Percentiles rank a stretch among this genome's conserved stretches.
Evolutionary conservation across 2,888 invertebrate genomes (phyloP).

Genomic region (Ctenicera cuprea): DNA sequence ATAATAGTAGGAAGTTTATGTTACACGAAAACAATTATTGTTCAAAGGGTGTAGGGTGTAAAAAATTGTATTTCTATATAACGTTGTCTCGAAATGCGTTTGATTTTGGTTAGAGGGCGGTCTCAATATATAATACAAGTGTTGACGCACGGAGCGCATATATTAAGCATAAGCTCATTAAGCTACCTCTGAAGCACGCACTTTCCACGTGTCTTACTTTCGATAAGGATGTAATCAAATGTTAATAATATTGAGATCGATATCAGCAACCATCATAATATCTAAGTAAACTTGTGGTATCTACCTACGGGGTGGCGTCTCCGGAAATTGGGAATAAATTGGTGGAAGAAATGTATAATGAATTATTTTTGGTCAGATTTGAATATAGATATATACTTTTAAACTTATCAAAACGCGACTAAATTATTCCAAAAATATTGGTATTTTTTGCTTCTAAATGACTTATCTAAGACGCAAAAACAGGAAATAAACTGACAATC

Average conservation of each 20-base stretch:
- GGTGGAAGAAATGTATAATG: slow-evolving; percentile 63
- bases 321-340: slow-evolving; percentile 68
- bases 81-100: slow-evolving; percentile 7
- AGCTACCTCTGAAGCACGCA: slow-evolving; percentile 45
- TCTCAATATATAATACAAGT: slow-evolving; percentile 42
- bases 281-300: slow-evolving; percentile 27
- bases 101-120: slow-evolving; percentile 13
- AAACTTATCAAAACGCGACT: not conserved
- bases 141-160: slow-evolving; percentile 45
- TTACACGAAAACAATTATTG: no score
- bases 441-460: no score
- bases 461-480: not conserved
- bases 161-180: slow-evolving; percentile 50
- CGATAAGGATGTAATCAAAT: slow-evolving; percentile 56
- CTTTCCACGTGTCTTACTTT: slow-evolving; percentile 50
- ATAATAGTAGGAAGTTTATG: no score
- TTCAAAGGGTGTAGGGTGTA: not conserved
- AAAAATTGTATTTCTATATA: not conserved
- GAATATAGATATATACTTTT: slow-evolving; percentile 10
- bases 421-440: not conserved
- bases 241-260: slow-evolving; percentile 56
- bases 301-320: slow-evolving; percentile 42
- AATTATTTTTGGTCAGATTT: slow-evolving; percentile 19
- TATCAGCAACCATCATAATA: slow-evolving; percentile 45
- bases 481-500: not conserved